Evolutionary conservation across 2,888 invertebrate genomes (phyloP), one percentile per base, ranked within the genome.

Genomic region (Listrodromus nycthemerus): DNA sequence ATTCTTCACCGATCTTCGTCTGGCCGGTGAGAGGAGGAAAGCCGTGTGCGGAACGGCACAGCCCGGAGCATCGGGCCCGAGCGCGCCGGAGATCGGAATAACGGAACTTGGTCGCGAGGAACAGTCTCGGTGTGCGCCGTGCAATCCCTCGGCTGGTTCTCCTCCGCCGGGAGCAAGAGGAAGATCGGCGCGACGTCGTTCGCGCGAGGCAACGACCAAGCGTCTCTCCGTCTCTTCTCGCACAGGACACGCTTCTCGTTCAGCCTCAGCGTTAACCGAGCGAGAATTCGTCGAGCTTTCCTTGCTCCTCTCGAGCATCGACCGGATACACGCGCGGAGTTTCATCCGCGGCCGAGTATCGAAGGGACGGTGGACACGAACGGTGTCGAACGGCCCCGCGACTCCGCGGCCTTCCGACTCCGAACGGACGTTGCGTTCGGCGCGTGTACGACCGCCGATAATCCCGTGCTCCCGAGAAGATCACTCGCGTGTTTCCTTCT

Each of bases 11-110:
- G 70, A 75, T 65, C 48, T 65, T 77, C 48, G 41, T 69, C 66
- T 67, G 33, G 58, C 85, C 89, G 87, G 85, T 85, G 90, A 89
- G 87, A 89, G 90, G 87, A 86, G 83, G 87, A 21, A 16, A 80
- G 80, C 83, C 82, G 87, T 86, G 86, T 83, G 80, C 13, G 37
- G 41, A 7, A 81, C 52, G 41, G 8, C 33, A 55, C 16, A 55
- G 70, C 24, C 21, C 55, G 37, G 50, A 63, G 33, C 13, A 41
- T 16, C 33, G 48, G 30, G 8, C 58, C 58, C 8, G 55, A 37
- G 58, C 63, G 16, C n/a, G 13, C 24, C 52, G 24, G 50, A 74
- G 82, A 78, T 67, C 78, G 78, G 61, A 74, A 45, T 83, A 83
- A 83, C 82, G 82, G 82, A 83, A 83, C 82, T 69, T 83, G 67